These are phyloP conservation scores for Dysmachus trigonus DNA, from an alignment of 2,888 invertebrate species.

Conservation along the genomic window DNA sequence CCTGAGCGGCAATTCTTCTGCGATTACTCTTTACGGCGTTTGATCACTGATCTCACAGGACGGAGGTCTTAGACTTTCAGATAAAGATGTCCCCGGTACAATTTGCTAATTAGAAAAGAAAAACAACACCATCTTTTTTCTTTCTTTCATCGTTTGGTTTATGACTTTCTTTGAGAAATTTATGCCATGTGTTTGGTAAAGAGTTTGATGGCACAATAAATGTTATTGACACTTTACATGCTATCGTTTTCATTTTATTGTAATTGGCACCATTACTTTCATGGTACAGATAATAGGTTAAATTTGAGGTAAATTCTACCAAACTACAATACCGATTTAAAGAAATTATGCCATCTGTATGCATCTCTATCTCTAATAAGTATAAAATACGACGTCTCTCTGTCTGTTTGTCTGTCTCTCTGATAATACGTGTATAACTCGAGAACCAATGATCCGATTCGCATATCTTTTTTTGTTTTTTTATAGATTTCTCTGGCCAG, in stretches of 20 bases:
- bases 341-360: neutral
- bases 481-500: too few relatives aligned
- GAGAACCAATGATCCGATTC: too few relatives aligned
- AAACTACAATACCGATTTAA: too few relatives aligned
- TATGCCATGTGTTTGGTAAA: neutral
- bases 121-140: neutral
- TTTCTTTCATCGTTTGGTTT: neutral
- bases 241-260: neutral
- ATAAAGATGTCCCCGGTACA: neutral
- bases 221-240: neutral
- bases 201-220: neutral
- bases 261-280: neutral
- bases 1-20: neutral
- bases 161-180: neutral
- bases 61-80: neutral
- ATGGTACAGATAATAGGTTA: neutral
- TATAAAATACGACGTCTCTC: too few relatives aligned
- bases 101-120: slow-evolving; percentile 16
- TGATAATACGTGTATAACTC: too few relatives aligned
- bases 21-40: neutral
- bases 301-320: neutral
- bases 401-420: too few relatives aligned
- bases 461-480: too few relatives aligned
- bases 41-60: neutral
- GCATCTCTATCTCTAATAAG: too few relatives aligned